These are phyloP conservation scores for Cherax destructor DNA, from an alignment of 1,140 invertebrate genomes.

Conservation along the genomic window DNA sequence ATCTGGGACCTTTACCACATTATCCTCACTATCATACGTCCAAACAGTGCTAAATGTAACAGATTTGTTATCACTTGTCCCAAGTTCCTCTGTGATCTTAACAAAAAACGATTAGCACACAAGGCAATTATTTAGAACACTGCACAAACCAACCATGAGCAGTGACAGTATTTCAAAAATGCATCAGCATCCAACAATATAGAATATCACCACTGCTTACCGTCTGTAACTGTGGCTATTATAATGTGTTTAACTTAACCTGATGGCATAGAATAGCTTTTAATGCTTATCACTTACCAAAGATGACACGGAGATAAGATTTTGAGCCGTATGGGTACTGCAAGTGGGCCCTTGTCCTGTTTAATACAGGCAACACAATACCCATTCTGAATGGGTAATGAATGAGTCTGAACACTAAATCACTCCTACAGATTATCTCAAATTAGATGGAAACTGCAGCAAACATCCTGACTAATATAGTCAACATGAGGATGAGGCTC, in stretches of 20 bases:
- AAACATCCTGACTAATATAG: constrained; percentile 41
- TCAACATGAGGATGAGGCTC: constrained; percentile 17
- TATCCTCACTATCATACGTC: no score
- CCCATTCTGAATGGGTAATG: neutral
- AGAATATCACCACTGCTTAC: constrained; percentile 59
- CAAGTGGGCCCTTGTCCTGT: neutral
- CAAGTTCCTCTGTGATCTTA: neutral
- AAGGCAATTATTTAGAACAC: constrained; percentile 44
- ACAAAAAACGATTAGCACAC: neutral
- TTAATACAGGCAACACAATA: neutral
- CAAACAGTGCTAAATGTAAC: no score
- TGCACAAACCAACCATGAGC: constrained; percentile 25
- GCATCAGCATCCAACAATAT: constrained; percentile 40
- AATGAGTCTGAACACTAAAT: neutral
- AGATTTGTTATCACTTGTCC: no score
- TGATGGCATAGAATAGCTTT: constrained; percentile 33
- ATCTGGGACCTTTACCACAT: no score
- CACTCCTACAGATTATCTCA: neutral
- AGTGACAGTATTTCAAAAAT: constrained; percentile 41
- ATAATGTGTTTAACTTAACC: constrained; percentile 34
- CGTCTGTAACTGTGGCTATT: constrained; percentile 60
- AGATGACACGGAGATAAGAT: constrained; percentile 7
- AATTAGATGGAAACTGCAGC: constrained; percentile 2
- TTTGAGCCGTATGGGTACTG: constrained; percentile 52
- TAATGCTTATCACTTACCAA: constrained; percentile 18